These are phyloP conservation scores for Nasonia vitripennis DNA, from an alignment of 1,140 invertebrate species.

Conservation along the genomic window DNA sequence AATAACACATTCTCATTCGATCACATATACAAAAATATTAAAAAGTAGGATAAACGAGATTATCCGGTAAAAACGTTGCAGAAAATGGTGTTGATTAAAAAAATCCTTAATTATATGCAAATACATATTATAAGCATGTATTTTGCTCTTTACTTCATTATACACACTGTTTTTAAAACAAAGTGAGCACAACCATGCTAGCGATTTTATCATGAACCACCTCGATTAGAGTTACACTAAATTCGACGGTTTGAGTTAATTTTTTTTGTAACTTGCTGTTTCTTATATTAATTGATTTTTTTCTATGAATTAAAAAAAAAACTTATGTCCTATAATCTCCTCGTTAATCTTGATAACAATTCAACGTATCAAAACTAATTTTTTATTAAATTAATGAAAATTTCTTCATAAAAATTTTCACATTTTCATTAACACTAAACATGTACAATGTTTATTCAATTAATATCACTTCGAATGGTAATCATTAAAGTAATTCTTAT, in stretches of 20 bases:
- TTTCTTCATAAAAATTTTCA: neutral
- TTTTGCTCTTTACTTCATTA: slow-evolving; percentile 24
- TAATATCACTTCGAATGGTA: slow-evolving; percentile 17
- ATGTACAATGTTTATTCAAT: neutral
- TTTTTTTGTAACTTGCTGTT: neutral
- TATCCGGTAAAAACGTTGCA: slow-evolving; percentile 5
- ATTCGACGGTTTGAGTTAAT: slow-evolving; percentile 9
- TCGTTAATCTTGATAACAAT: slow-evolving; percentile 12
- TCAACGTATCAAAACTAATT: neutral
- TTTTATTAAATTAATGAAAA: neutral
- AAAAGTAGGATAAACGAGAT: slow-evolving; percentile 19
- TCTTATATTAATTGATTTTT: neutral
- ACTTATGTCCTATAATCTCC: slow-evolving; percentile 18
- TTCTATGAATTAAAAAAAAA: slow-evolving; percentile 12
- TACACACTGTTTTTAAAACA: slow-evolving; percentile 16
- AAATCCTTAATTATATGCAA: neutral
- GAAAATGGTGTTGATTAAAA: neutral
- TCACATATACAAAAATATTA: slow-evolving; percentile 34
- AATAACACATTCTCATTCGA: slow-evolving; percentile 49
- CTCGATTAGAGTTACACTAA: neutral
- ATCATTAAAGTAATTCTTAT: neutral
- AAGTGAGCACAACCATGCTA: neutral
- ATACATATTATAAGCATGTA: neutral
- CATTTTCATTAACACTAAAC: neutral
- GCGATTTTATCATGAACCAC: slow-evolving; percentile 1